Base-by-base conservation (phyloP, 2,113 vertebrate species). In the Rhadina sibilatrix region DNA sequence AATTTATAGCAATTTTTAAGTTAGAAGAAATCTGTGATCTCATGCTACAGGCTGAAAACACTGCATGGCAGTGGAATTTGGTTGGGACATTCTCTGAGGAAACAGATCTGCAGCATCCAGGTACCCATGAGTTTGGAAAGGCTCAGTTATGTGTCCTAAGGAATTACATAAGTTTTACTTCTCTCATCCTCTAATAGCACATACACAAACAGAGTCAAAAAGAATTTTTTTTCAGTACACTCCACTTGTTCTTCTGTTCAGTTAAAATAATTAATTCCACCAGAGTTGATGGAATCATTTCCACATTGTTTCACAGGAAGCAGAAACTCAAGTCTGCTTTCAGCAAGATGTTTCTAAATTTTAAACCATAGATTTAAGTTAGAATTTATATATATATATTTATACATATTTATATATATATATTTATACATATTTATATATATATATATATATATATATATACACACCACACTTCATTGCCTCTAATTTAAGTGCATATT, bases 1-100 rank as follows among this genome's bases (percentile, higher is more conserved):
- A 96, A 95, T 95, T 96, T 92, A 93, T 81, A 59, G 56, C 56
- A 80, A 89, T 93, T 94, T 93, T 94, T 44, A 90, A 89, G 37
- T 87, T 59, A 87, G 90, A 57, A 87, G 74, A 96, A 96, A 92
- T 60, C 47, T 75, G 83, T 96, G 91, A 96, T 90, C 74, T 97
- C 93, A 93, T 92, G 54, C 35, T 71, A 49, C 24, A 75, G 30
- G 38, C 59, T 93, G 40, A 83, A 93, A 94, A 83, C 83, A 89
- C 91, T 6, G 6, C 53, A 80, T 16, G 21, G 35, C 14, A 27
- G 68, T 60, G 87, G 95, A 96, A 95, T 96, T 95, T 85, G 38
- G 64, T 75, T 89, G 46, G 49, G 64, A 94, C 74, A 81, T 80
- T 83, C 90, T 77, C 31, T 61, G 46, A 94, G 69, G 76, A 95